Evolutionary conservation across 2,113 vertebrate genomes (phyloP).

Genomic region (Chloroceryle aenea): DNA sequence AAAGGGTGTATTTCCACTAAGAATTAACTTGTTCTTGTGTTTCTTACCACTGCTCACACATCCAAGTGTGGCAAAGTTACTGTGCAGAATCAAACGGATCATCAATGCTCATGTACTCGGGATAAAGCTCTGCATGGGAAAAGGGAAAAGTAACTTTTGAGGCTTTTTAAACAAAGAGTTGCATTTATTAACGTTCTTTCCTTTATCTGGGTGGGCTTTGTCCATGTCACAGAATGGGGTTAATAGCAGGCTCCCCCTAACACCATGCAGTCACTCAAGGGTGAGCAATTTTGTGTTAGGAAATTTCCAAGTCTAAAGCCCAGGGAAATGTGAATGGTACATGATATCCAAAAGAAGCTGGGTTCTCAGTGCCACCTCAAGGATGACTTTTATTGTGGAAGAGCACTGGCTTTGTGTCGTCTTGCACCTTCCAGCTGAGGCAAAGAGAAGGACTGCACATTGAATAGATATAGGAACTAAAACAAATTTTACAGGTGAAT

Average conservation of each 20-base stretch:
- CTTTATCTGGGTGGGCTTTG: background rate
- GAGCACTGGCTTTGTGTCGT: background rate
- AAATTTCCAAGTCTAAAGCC: background rate
- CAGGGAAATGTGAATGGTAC: background rate
- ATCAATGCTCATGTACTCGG: background rate
- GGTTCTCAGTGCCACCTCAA: background rate
- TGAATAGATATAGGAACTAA: background rate
- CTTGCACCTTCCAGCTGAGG: background rate
- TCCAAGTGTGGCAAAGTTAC: background rate
- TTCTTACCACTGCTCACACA: background rate
- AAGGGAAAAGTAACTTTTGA: background rate
- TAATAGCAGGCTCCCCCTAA: background rate
- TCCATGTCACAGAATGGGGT: background rate
- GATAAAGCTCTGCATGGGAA: background rate
- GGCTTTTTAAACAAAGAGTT: background rate
- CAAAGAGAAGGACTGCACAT: background rate
- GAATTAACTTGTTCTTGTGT: background rate
- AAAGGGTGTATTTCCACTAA: background rate
- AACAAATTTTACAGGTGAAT: rapidly evolving
- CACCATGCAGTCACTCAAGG: background rate
- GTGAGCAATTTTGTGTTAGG: background rate
- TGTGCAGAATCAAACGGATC: background rate
- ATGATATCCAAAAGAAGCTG: background rate
- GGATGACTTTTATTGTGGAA: background rate
- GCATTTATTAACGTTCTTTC: rapidly evolving